Evolutionary conservation across 2,888 invertebrate species (phyloP), one percentile per base, ranked within the genome.

Genomic region (Prosopocoilus inquinatus): DNA sequence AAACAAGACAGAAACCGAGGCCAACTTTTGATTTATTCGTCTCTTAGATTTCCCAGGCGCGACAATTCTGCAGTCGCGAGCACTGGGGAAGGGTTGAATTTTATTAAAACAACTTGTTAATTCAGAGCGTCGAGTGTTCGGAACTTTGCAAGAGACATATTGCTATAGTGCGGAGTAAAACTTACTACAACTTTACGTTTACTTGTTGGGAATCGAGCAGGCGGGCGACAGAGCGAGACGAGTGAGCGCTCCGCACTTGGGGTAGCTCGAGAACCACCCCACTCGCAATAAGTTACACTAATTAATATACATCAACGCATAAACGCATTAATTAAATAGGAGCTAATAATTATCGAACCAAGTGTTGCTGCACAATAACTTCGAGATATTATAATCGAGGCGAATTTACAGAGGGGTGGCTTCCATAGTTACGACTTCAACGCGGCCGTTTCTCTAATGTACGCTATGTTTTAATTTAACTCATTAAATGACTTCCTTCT

Each of bases 91-190:
- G 74, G 75, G 73, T 73, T 74, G 74, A 61, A 73, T 76, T 76
- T 76, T 77, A 76, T 75, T 75, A 75, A 77, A 76, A 76, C 77
- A 76, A 75, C 75, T 76, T 77, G 77, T 77, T 77, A 77, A 77
- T 76, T 75, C 76, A 72, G 70, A 72, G 69, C 71, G 75, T 72
- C 70, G 71, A 71, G 67, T 70, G 72, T 72, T 54, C 52, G 47
- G 69, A 74, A 74, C 67, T 73, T 74, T 70, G 65, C 65, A 64
- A 59, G 64, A 67, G 70, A 70, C 63, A 69, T 69, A 69, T 67
- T 68, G 67, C 65, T 53, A 36, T 53, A 53, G 53, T 53, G 53
- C 44, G 47, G 41, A 36, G 71, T 62, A 60, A 72, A 73, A 72
- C 72, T 73, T 72, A 67, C 62, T 66, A 69, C 70, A 71, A 72